These are phyloP conservation scores for Elephas maximus DNA, from an alignment of 2,113 vertebrate species.

Conservation along the genomic window DNA sequence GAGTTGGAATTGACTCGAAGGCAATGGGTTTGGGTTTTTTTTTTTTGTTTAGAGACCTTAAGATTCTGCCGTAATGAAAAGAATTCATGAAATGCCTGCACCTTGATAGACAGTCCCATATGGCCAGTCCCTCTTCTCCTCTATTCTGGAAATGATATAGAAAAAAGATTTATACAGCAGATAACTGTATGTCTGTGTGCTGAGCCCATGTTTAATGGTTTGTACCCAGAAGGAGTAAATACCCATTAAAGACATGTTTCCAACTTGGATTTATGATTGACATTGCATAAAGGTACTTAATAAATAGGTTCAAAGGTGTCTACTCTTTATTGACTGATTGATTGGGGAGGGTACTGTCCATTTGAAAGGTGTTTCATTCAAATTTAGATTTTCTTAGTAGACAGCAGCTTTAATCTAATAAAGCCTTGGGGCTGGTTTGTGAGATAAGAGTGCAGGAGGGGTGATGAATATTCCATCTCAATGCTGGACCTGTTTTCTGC, in stretches of 20 bases:
- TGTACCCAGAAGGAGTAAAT: background rate
- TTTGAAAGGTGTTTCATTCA: background rate
- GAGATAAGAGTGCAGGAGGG: background rate
- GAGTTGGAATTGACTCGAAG: too few relatives aligned
- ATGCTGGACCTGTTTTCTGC: background rate
- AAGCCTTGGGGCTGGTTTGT: background rate
- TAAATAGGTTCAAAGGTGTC: background rate
- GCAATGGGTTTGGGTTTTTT: too few relatives aligned
- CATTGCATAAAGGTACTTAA: background rate
- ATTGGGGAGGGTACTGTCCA: background rate
- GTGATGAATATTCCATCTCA: background rate
- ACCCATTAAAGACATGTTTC: background rate
- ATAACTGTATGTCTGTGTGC: background rate
- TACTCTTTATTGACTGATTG: background rate
- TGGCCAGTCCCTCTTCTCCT: background rate
- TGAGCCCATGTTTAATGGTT: background rate
- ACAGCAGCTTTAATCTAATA: background rate
- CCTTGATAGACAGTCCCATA: background rate
- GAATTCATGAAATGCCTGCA: background rate
- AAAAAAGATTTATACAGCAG: background rate
- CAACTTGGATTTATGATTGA: background rate
- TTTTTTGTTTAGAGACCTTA: too few relatives aligned
- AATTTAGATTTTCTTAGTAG: background rate
- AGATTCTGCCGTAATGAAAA: background rate
- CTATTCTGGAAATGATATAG: background rate